phyloP scores from a whole-genome alignment of 1,140 invertebrate species.

The Sminthurinus signatus region DNA sequence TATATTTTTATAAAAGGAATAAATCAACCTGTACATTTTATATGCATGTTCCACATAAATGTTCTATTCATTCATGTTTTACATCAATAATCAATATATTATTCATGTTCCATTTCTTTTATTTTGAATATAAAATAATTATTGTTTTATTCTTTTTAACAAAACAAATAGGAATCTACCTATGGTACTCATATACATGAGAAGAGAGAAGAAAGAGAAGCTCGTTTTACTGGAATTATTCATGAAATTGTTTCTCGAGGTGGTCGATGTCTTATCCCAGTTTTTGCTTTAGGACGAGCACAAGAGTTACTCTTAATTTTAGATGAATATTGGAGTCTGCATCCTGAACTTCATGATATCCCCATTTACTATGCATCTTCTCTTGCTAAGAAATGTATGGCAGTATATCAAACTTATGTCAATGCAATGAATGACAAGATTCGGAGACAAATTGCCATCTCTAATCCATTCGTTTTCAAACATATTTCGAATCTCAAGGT shows the following conservation, averaged over 20 bases:
- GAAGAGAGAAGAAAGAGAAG: constrained; percentile 91
- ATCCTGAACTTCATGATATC: constrained; percentile 97
- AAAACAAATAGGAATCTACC: constrained; percentile 89
- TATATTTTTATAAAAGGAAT: too few relatives aligned
- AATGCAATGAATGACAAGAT: constrained; percentile 99
- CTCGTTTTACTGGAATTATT: constrained; percentile 87
- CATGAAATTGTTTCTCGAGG: constrained; percentile 94
- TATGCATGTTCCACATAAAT: too few relatives aligned
- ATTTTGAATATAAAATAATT: background rate
- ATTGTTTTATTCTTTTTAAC: background rate
- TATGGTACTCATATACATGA: constrained; percentile 99
- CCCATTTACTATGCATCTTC: constrained; percentile 99
- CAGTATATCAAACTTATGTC: constrained; percentile 98
- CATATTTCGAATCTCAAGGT: constrained; percentile 98
- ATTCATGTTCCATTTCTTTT: constrained; percentile 26
- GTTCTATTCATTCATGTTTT: too few relatives aligned
- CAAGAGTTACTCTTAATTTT: constrained; percentile 94
- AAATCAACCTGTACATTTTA: too few relatives aligned
- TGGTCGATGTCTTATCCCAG: constrained; percentile 94
- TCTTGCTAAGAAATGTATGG: constrained; percentile 99
- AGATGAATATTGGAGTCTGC: constrained; percentile 96
- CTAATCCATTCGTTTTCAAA: constrained; percentile 96
- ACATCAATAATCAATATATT: too few relatives aligned
- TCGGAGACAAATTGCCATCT: constrained; percentile 86
- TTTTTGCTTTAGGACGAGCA: constrained; percentile 95